Conservation (phyloP, 2,888 invertebrate species). For the Heterodera filipjevi region DNA sequence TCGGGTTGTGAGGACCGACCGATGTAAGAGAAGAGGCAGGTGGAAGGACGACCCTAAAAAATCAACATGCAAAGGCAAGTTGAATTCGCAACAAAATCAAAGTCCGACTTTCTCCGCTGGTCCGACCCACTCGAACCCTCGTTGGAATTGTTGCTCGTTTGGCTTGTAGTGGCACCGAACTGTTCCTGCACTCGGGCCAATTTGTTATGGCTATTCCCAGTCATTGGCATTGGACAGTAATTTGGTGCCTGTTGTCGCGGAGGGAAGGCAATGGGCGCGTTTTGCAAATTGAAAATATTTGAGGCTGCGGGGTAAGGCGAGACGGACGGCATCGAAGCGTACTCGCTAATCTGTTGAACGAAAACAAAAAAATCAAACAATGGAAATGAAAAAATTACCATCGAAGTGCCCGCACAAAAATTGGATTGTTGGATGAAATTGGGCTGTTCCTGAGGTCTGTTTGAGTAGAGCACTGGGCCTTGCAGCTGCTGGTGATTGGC, state of each 20-base stretch:
- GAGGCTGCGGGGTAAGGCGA: conserved; percentile 30
- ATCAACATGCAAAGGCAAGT: conserved; percentile 9
- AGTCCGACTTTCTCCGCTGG: conserved; percentile 47
- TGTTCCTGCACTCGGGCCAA: conserved; percentile 43
- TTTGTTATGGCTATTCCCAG: background rate
- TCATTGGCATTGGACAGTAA: background rate
- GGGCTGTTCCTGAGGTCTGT: conserved; percentile 12
- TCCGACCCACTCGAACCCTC: conserved; percentile 55
- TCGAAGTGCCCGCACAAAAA: background rate
- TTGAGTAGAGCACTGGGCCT: background rate
- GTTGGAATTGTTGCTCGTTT: conserved; percentile 55
- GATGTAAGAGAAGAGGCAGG: conserved; percentile 43
- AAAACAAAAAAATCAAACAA: background rate
- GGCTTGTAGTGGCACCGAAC: conserved; percentile 42
- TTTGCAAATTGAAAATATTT: conserved; percentile 19
- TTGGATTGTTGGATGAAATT: conserved; percentile 13
- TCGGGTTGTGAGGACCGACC: conserved; percentile 21
- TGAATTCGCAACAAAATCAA: conserved; percentile 5
- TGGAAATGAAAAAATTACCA: background rate
- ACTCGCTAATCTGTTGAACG: conserved; percentile 57
- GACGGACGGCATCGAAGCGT: conserved; percentile 58
- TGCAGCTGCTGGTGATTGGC: background rate
- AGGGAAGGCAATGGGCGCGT: conserved; percentile 16
- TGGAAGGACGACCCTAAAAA: conserved; percentile 48
- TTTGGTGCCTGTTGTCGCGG: conserved; percentile 21